phyloP scores from a whole-genome alignment of 35 echinoderm and acorn worm genomes.

The Apostichopus parvimensis region DNA sequence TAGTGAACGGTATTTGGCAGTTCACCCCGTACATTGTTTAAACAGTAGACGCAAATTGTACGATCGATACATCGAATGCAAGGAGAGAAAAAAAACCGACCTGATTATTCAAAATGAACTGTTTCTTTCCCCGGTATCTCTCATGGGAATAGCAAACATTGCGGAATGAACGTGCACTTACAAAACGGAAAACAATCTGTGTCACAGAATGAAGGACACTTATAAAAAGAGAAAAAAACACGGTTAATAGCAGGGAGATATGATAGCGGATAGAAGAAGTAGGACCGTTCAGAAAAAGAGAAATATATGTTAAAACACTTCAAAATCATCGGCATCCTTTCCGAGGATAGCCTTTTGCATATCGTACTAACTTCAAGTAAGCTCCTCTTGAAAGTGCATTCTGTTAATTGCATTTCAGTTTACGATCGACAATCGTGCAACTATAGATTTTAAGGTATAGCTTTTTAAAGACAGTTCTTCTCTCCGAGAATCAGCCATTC shows the following conservation, averaged over 20 bases:
- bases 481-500: too few relatives aligned
- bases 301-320: too few relatives aligned
- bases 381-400: too few relatives aligned
- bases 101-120: background rate
- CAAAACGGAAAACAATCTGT: background rate
- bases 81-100: background rate
- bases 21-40: background rate
- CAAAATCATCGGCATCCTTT: too few relatives aligned
- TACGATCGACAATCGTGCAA: too few relatives aligned
- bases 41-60: constrained; percentile 5
- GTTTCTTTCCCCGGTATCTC: background rate
- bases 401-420: too few relatives aligned
- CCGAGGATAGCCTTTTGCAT: too few relatives aligned
- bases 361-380: too few relatives aligned
- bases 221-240: background rate
- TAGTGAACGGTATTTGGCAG: background rate
- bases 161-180: background rate
- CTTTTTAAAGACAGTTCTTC: too few relatives aligned
- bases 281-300: background rate
- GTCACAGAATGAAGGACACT: background rate
- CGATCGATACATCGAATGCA: background rate
- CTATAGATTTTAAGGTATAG: too few relatives aligned
- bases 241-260: background rate
- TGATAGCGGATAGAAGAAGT: background rate
- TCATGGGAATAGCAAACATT: constrained; percentile 1